These are phyloP conservation scores for Platycercus adscitus DNA, from an alignment of 2,113 vertebrate species.

Conservation along the genomic window DNA sequence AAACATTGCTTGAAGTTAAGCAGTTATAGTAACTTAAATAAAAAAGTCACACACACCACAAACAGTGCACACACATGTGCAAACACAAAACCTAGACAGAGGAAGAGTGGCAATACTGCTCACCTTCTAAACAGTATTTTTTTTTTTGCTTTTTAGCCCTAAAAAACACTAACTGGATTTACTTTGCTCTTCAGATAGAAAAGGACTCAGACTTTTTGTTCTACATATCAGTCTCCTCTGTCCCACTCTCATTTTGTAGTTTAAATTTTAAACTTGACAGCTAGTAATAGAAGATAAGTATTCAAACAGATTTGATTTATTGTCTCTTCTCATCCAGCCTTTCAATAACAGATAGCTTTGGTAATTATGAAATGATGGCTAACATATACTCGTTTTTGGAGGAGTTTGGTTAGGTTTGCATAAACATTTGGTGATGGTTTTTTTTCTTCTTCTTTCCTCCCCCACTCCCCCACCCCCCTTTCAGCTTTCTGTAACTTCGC, in stretches of 20 bases:
- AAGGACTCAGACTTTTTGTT: background rate
- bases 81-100: background rate
- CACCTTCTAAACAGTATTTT: background rate
- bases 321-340: background rate
- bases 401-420: background rate
- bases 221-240: background rate
- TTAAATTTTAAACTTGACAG: background rate
- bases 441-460: background rate
- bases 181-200: background rate
- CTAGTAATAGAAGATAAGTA: background rate
- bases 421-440: accelerated
- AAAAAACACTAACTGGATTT: background rate
- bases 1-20: background rate
- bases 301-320: background rate
- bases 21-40: background rate
- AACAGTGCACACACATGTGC: accelerated
- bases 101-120: background rate
- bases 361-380: background rate
- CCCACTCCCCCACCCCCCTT: background rate
- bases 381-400: background rate
- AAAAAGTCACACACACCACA: background rate
- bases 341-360: background rate
- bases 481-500: background rate
- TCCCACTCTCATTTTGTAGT: background rate
- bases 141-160: background rate